Percentiles rank a stretch among this genome's conserved stretches.
phyloP scores from a whole-genome alignment of 2,888 invertebrate species.

The Eudasyphora cyanicolor region DNA sequence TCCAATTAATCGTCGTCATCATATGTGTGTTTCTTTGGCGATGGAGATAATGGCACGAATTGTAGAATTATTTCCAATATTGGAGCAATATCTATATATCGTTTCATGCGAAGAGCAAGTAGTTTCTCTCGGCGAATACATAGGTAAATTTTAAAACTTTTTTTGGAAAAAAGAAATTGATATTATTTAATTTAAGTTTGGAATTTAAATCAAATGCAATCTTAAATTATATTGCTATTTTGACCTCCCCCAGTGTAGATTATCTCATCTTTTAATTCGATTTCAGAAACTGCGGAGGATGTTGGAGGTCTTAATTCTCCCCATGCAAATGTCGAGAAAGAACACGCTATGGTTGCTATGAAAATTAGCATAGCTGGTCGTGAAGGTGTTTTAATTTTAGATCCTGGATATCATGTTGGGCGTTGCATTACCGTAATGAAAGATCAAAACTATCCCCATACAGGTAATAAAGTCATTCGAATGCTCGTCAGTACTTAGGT shows the following conservation, averaged over 20 bases:
- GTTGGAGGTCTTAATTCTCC: constrained; percentile 79
- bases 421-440: constrained; percentile 92
- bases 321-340: constrained; percentile 86
- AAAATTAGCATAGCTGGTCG: constrained; percentile 87
- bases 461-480: constrained; percentile 88
- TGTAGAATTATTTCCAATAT: constrained; percentile 85
- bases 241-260: no score
- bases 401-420: constrained; percentile 95
- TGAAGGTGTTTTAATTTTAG: constrained; percentile 89
- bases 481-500: no score
- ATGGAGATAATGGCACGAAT: constrained; percentile 88
- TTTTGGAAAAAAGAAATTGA: no score
- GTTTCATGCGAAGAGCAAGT: constrained; percentile 94
- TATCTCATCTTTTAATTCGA: no score
- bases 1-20: constrained; percentile 88
- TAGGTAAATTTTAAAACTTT: no score
- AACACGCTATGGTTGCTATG: constrained; percentile 91
- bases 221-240: no score
- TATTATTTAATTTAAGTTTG: no score
- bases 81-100: constrained; percentile 85
- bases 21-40: constrained; percentile 94
- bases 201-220: no score
- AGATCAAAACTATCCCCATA: constrained; percentile 91
- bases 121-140: constrained; percentile 83
- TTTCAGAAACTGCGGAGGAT: constrained; percentile 81